Percentiles rank a stretch among this genome's conserved stretches.
Evolutionary conservation across 2,113 vertebrate genomes (phyloP).

Genomic region (Pantherophis guttatus): DNA sequence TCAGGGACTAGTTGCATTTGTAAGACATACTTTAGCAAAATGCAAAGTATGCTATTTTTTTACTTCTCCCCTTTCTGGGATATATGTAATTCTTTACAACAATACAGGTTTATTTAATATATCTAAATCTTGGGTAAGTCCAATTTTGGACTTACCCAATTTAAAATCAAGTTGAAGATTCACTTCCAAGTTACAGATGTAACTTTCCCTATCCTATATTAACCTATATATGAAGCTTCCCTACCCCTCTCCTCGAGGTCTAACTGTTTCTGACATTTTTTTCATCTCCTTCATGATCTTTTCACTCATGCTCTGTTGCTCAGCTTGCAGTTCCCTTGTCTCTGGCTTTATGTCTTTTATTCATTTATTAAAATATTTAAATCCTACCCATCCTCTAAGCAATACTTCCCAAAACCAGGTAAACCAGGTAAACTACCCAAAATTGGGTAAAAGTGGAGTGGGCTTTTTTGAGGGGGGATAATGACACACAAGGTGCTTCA

Average conservation of each 20-base stretch:
- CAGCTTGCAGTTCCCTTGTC: background rate
- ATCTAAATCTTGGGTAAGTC: background rate
- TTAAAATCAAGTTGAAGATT: background rate
- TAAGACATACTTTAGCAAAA: background rate
- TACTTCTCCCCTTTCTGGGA: background rate
- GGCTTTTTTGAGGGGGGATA: too few relatives aligned
- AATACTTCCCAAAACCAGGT: background rate
- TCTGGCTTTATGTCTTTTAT: background rate
- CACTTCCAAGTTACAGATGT: background rate
- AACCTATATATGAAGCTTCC: background rate
- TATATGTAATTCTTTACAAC: background rate
- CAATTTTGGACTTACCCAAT: background rate
- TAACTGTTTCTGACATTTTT: background rate
- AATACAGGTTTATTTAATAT: background rate
- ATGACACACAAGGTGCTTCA: background rate
- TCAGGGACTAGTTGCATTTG: background rate
- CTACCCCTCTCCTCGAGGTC: background rate
- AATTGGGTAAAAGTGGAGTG: background rate
- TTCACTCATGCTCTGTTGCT: background rate
- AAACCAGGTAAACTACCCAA: too few relatives aligned
- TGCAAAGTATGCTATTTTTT: background rate
- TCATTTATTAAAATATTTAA: background rate
- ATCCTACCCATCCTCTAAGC: background rate
- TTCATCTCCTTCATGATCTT: background rate
- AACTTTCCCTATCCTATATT: too few relatives aligned